Evolutionary conservation across 1,140 invertebrate species (phyloP).

Genomic region (Heliothis virescens): DNA sequence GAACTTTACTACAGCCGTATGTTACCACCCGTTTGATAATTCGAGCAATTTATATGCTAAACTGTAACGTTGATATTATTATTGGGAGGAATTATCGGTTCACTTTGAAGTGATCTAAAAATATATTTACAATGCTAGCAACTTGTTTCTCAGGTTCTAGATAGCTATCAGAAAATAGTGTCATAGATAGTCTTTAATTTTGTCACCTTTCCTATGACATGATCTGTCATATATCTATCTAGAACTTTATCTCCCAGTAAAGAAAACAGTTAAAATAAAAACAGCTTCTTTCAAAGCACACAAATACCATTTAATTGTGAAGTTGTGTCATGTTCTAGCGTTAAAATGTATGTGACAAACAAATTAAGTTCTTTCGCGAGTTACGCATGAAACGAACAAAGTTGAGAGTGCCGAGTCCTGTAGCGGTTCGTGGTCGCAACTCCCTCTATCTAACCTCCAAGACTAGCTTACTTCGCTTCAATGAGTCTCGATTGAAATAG

Average conservation of each 20-base stretch:
- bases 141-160: too few species aligned
- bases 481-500: slow-evolving; percentile 13
- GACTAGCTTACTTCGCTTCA: slow-evolving; percentile 33
- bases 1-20: slow-evolving; percentile 62
- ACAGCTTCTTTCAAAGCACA: neutral
- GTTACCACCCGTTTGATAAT: slow-evolving; percentile 1
- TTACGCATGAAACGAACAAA: slow-evolving; percentile 52
- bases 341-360: slow-evolving; percentile 55
- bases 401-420: slow-evolving; percentile 65
- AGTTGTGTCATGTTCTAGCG: slow-evolving; percentile 48
- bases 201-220: too few species aligned
- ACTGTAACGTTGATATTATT: too few species aligned
- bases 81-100: too few species aligned
- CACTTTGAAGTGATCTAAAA: too few species aligned
- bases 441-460: slow-evolving; percentile 36
- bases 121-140: too few species aligned
- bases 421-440: slow-evolving; percentile 59
- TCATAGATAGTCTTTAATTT: too few species aligned
- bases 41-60: too few species aligned
- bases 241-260: too few species aligned
- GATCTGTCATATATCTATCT: too few species aligned
- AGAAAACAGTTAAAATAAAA: too few species aligned
- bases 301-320: slow-evolving; percentile 44
- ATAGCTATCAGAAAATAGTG: too few species aligned
- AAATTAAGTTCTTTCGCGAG: slow-evolving; percentile 57